These are phyloP conservation scores for Sorex fumeus DNA, from an alignment of 2,113 vertebrate species.

Conservation along the genomic window DNA sequence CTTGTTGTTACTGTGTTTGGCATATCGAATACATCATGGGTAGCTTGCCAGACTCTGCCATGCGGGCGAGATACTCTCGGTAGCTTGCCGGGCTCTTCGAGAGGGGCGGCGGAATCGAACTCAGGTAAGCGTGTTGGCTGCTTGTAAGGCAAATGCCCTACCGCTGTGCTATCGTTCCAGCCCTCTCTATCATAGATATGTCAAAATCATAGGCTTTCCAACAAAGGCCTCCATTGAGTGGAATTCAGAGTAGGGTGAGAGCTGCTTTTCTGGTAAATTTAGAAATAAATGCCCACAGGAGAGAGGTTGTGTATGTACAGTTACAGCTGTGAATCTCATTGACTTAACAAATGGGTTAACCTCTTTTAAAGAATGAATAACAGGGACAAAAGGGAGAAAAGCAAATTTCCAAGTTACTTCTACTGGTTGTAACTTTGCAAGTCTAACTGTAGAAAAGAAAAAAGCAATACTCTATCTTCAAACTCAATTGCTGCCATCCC, in stretches of 20 bases:
- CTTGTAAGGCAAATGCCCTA: too few species aligned
- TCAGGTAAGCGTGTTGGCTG: too few species aligned
- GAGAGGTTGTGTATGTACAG: not conserved
- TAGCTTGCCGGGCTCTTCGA: too few species aligned
- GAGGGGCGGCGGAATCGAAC: too few species aligned
- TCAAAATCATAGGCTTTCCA: not conserved
- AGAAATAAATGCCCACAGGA: not conserved
- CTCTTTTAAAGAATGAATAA: not conserved
- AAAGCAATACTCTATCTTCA: not conserved
- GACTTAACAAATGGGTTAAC: not conserved
- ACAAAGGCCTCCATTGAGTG: not conserved
- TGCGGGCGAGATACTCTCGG: too few species aligned
- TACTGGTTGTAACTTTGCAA: not conserved
- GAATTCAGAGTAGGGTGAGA: not conserved
- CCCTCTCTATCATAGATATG: not conserved
- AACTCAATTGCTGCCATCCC: not conserved
- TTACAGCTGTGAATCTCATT: not conserved
- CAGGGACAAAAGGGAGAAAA: not conserved
- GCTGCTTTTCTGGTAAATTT: not conserved
- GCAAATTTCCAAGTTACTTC: not conserved
- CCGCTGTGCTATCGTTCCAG: too few species aligned
- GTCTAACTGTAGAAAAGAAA: not conserved
- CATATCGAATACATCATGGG: too few species aligned
- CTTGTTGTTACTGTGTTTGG: too few species aligned
- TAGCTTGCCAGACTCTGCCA: too few species aligned